Base-by-base conservation (phyloP, 2,888 invertebrate species). In the Xylota segnis region DNA sequence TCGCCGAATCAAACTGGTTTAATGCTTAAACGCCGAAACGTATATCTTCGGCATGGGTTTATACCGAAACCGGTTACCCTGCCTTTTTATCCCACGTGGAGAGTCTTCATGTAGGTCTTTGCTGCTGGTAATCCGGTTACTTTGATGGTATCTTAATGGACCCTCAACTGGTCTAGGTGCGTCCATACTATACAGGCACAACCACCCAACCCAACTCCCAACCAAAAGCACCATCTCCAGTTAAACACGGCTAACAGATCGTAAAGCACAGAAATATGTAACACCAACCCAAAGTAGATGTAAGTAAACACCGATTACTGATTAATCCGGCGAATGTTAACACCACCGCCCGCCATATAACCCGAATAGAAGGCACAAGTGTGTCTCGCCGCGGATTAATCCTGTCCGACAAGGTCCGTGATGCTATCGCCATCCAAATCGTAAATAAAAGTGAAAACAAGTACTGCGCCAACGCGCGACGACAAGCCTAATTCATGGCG, bases 401-500 rank as follows among this genome's bases (percentile, higher is more conserved):
- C 75, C 56, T 56, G 63, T 32, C 23, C 23, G 4, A 56, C 65
- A 23, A 47, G 43, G 54, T 68, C 43, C 54, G 54, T 37, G 37
- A 43, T 16, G 27, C 12, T n/a, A 68, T 54, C 54, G 40, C 40
- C 37, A 34, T 9, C 18, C 6, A 29, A 40, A 52, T 12, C 10
- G 16, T n/a, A n/a, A 40, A n/a, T 14, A 23, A 29, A 18, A 37
- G 50, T 50, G 23, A 66, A 50, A 52, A 66, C 14, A 23, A 52
- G 10, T 10, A 12, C 34, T 16, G 59, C 54, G 4, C 34, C 34
- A 75, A 63, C 47, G 45, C 71, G 56, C 43, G 32, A 52, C 52
- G 66, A 40, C 52, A 43, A 74, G 59, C 37, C 18, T 66, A 66
- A 66, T 72, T 72, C 72, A 79, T 59, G 71, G 72, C 23, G 43